Evolutionary conservation across 1,140 invertebrate genomes (phyloP), one percentile per base, ranked within the genome.

Genomic region (Drosophila prosaltans): DNA sequence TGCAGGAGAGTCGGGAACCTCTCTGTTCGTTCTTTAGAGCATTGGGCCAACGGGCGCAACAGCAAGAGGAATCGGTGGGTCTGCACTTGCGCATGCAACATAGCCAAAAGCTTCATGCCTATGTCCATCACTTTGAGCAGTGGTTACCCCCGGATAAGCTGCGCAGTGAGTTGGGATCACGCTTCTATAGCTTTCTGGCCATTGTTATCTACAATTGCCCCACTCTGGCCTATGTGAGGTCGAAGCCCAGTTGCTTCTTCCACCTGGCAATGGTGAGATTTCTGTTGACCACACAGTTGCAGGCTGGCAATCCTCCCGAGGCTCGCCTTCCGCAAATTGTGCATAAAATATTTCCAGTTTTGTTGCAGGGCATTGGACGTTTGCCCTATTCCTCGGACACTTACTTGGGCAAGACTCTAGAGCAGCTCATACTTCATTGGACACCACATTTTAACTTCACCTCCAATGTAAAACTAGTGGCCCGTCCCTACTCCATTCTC

Each of bases 201-300:
- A 91, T 92, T 26, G 91, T 92, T 36, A 90, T 92, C 11, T 92
- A 91, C 39, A 91, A 92, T 62, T 92, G 92, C 9, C 67, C 85
- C 4, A 70, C 66, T 5, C 65, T 92, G 1, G 77, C 90, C 2
- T 92, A 92, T 51, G 81, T 88, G 1, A 78, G 91, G 36, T 80
- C 91, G 8, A 92, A 92, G 69, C 85, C 81, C 2, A 89, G 45
- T 21, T 92, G 92, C 39, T 92, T 92, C 51, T 92, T 92, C 16
- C 91, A 92, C 55, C 54, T 92, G 64, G 82, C 90, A 16, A 83
- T 92, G 73, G 77, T 78, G 7, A 79, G 86, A 0, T 92, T 90
- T 57, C 73, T 92, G 45, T 68, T 92, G 9, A 90, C 91, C 43
- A 84, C 67, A 0, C 77, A 80, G 7, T 41, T 92, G 28, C 91